A percentile compares a stretch with the other conserved stretches of the same genome.
Conservation (phyloP, 2,797 vertebrate genomes). For the Carapus acus region DNA sequence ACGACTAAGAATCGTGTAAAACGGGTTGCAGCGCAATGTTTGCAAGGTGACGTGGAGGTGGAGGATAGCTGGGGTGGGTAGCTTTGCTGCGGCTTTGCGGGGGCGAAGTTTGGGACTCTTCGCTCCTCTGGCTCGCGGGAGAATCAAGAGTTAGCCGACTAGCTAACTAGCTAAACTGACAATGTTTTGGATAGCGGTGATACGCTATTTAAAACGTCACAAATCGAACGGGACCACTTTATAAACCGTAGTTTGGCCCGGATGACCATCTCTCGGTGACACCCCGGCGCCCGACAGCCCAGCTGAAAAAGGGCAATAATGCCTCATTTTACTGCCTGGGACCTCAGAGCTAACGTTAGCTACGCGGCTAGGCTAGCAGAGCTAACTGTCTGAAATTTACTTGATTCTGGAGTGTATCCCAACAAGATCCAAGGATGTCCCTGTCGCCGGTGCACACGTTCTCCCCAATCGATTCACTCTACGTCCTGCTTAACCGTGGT, state of each 20-base stretch:
- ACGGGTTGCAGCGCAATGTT: neutral
- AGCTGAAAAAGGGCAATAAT: conserved; percentile 74
- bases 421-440: conserved; percentile 61
- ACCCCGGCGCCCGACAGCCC: conserved; percentile 49
- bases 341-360: conserved; percentile 54
- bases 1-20: too few relatives aligned
- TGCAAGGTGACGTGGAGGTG: neutral
- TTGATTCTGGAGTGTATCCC: conserved; percentile 71
- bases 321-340: conserved; percentile 73
- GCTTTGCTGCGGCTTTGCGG: conserved; percentile 54
- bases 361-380: conserved; percentile 51
- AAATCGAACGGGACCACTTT: conserved; percentile 11
- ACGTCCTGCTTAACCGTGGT: conserved; percentile 33
- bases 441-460: conserved; percentile 51
- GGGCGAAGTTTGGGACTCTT: conserved; percentile 76
- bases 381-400: conserved; percentile 73
- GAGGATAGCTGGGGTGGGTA: conserved; percentile 37
- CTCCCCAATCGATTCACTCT: conserved; percentile 41
- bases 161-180: conserved; percentile 56
- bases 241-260: conserved; percentile 3
- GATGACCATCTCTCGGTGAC: conserved; percentile 20
- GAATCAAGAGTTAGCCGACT: conserved; percentile 65
- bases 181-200: conserved; percentile 55
- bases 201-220: conserved; percentile 26
- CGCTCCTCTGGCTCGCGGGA: conserved; percentile 67